Conservation (phyloP, 2,888 invertebrate species). For the Itoplectis maculator region DNA sequence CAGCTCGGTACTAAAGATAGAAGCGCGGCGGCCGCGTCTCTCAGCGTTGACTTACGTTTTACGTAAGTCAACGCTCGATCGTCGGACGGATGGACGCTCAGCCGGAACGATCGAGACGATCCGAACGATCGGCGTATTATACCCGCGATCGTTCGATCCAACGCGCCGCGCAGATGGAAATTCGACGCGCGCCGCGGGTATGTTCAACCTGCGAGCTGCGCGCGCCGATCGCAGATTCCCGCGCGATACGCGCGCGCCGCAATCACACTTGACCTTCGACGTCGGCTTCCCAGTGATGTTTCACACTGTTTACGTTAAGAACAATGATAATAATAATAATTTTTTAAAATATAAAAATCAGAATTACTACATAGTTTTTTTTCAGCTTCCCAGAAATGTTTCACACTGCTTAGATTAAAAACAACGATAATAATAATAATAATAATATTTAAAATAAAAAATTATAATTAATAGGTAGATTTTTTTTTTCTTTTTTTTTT, state of each 20-base stretch:
- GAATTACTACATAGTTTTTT: too few species aligned
- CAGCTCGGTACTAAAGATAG: constrained; percentile 56
- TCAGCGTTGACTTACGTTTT: constrained; percentile 57
- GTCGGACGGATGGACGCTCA: constrained; percentile 55
- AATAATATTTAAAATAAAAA: not conserved
- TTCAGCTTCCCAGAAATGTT: constrained; percentile 26
- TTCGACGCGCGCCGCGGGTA: constrained; percentile 25
- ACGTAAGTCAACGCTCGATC: constrained; percentile 71
- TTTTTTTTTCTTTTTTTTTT: not conserved
- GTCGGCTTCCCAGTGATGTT: constrained; percentile 26
- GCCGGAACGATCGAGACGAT: constrained; percentile 58
- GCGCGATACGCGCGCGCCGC: constrained; percentile 33
- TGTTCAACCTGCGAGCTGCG: constrained; percentile 13
- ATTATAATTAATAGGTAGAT: too few species aligned
- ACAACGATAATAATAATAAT: not conserved
- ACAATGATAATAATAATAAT: not conserved
- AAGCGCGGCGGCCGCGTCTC: constrained; percentile 43
- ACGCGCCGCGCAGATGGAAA: constrained; percentile 9
- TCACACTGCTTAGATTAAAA: not conserved
- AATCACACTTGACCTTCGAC: constrained; percentile 28
- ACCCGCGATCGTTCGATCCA: constrained; percentile 35
- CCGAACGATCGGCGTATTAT: constrained; percentile 3
- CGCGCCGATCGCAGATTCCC: not conserved
- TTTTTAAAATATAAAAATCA: too few species aligned
- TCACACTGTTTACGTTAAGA: not conserved